A percentile compares a stretch with the other conserved stretches of the same genome.
Conservation (phyloP, 2,797 vertebrate species). For the Mastacembelus armatus region DNA sequence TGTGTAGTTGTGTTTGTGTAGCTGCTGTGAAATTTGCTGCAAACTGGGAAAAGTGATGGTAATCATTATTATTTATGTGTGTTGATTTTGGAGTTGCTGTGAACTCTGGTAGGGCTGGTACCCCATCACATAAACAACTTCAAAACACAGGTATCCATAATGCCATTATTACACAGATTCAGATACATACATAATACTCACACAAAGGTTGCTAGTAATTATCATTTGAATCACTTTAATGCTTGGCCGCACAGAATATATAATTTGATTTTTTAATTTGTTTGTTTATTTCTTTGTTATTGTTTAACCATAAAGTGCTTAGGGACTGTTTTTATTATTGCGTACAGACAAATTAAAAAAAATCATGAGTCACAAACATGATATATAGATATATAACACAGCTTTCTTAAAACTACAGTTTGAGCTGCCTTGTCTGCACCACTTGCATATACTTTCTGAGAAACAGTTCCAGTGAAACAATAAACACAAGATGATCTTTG, state of each 20-base stretch:
- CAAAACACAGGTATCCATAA: constrained; percentile 33
- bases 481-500: constrained; percentile 27
- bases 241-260: neutral
- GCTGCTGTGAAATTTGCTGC: constrained; percentile 26
- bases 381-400: constrained; percentile 9
- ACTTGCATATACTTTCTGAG: constrained; percentile 14
- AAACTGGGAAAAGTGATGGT: constrained; percentile 26
- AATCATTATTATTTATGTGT: constrained; percentile 60
- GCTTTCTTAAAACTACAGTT: constrained; percentile 18
- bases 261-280: neutral
- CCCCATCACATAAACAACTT: constrained; percentile 37
- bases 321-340: neutral
- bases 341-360: neutral
- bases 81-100: constrained; percentile 39
- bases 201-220: constrained; percentile 1
- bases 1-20: constrained; percentile 35
- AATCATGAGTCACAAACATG: constrained; percentile 14
- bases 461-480: no score
- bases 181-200: neutral
- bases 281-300: neutral
- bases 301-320: neutral
- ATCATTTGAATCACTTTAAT: constrained; percentile 10
- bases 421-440: constrained; percentile 19
- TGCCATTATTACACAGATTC: constrained; percentile 6
- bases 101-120: constrained; percentile 6